A percentile compares a stretch with the other conserved stretches of the same genome.
Evolutionary conservation across 2,113 vertebrate genomes (phyloP).

Genomic region (Chaetura pelagica): DNA sequence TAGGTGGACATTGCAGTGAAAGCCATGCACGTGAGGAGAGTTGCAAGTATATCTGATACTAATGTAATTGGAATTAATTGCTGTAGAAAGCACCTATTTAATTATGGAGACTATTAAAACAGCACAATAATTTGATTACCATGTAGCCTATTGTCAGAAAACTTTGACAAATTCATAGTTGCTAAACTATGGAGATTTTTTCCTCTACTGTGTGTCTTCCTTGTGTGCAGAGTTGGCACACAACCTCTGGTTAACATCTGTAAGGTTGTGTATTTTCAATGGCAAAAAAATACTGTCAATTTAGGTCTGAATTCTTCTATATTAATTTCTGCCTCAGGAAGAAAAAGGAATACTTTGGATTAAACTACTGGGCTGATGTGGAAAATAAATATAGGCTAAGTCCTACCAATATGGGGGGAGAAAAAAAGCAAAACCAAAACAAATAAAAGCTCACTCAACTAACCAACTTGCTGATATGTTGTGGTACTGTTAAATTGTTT

Average conservation of each 20-base stretch:
- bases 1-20: neutral
- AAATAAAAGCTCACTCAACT: neutral
- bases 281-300: neutral
- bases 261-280: neutral
- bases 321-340: neutral
- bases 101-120: neutral
- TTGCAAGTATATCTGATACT: neutral
- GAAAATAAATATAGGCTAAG: neutral
- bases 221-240: neutral
- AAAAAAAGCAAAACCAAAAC: neutral
- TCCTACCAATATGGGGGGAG: neutral
- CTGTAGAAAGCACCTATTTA: neutral
- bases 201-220: neutral
- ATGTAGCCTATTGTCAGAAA: neutral
- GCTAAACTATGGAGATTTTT: neutral
- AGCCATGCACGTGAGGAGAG: neutral
- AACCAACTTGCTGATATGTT: neutral
- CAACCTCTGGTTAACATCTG: neutral
- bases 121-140: neutral
- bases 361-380: neutral
- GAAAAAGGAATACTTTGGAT: neutral
- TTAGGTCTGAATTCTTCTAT: neutral
- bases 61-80: neutral
- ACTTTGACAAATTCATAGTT: neutral
- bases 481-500: neutral